Conservation (phyloP, 2,888 invertebrate genomes). For the Tetragonula carbonaria region DNA sequence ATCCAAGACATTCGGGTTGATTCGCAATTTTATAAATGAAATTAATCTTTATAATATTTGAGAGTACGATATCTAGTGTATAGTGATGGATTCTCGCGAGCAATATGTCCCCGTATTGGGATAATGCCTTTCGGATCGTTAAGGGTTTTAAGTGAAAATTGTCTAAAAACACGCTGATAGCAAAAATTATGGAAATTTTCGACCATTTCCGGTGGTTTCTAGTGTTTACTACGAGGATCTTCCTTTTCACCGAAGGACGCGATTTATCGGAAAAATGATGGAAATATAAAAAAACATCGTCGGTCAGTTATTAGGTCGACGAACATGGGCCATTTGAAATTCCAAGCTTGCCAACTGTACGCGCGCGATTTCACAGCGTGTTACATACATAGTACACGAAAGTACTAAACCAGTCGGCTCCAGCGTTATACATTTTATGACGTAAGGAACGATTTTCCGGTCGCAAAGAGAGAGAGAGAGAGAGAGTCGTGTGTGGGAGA, state of each 20-base stretch:
- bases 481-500: neutral
- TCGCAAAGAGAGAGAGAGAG: neutral
- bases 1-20: too few species aligned
- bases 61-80: too few species aligned
- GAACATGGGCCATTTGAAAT: slow-evolving; percentile 16
- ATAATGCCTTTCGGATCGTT: too few species aligned
- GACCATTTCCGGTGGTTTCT: too few species aligned
- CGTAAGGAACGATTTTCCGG: neutral
- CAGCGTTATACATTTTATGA: neutral
- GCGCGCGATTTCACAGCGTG: neutral
- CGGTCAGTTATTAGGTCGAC: neutral
- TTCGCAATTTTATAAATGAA: too few species aligned
- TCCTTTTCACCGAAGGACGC: neutral
- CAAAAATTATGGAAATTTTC: too few species aligned
- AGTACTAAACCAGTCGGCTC: neutral
- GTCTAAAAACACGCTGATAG: too few species aligned
- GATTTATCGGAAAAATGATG: neutral
- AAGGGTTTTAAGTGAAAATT: too few species aligned
- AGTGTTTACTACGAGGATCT: neutral
- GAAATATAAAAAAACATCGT: neutral
- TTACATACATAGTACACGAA: neutral
- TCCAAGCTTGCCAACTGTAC: neutral
- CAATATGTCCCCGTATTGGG: too few species aligned
- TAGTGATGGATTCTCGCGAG: too few species aligned
- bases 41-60: too few species aligned